Evolutionary conservation across 2,888 invertebrate genomes (phyloP).

Genomic region (Trissolcus japonicus): DNA sequence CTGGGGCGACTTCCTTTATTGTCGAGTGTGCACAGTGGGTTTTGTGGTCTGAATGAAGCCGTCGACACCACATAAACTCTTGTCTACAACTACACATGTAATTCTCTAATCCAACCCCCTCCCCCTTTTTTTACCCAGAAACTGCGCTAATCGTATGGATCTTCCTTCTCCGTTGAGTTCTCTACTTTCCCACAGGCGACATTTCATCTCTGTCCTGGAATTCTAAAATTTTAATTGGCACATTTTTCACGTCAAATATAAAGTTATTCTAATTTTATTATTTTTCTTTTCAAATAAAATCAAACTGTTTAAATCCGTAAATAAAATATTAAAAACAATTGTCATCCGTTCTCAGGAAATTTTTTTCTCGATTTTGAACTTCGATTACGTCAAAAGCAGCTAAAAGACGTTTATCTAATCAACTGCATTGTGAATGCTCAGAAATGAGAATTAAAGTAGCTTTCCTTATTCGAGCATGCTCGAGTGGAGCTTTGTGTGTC

Average conservation of each 20-base stretch:
- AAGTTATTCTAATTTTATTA: too few species aligned
- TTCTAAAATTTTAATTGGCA: slow-evolving; percentile 2
- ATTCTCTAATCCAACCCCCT: slow-evolving; percentile 41
- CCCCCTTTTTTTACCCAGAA: slow-evolving; percentile 13
- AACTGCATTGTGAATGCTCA: slow-evolving; percentile 10
- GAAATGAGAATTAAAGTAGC: slow-evolving; percentile 38
- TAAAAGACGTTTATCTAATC: slow-evolving; percentile 24
- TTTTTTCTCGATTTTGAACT: not conserved
- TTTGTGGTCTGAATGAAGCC: slow-evolving; percentile 63
- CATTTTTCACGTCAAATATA: too few species aligned
- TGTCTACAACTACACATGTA: slow-evolving; percentile 53
- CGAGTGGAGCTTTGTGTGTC: slow-evolving; percentile 3
- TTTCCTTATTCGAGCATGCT: slow-evolving; percentile 18
- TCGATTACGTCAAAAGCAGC: not conserved
- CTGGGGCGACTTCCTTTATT: slow-evolving; percentile 64
- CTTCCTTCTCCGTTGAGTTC: slow-evolving; percentile 12
- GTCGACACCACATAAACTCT: slow-evolving; percentile 65
- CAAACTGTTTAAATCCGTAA: not conserved
- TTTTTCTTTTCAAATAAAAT: too few species aligned
- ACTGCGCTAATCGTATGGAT: slow-evolving; percentile 20
- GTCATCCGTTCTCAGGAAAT: not conserved
- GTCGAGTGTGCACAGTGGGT: slow-evolving; percentile 53
- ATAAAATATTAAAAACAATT: not conserved
- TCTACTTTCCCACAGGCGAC: slow-evolving; percentile 34
- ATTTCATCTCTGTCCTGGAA: not conserved